Base-by-base conservation (phyloP, 2,797 vertebrate species). In the Fringilla coelebs region DNA sequence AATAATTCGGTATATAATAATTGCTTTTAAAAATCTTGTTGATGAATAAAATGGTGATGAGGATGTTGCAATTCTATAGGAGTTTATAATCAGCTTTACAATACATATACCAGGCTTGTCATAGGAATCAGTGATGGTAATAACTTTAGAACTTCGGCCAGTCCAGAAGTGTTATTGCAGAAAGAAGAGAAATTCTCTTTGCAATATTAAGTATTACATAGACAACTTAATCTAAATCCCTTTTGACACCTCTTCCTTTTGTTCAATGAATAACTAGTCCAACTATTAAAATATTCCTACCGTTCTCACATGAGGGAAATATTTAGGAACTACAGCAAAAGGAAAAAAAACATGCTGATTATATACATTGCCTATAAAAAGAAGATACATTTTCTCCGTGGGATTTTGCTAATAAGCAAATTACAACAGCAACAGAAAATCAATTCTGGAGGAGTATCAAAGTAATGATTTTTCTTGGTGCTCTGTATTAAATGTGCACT, bases 401-500 rank as follows among this genome's bases (percentile, higher is more conserved):
- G 22, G 5, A 66, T 95, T 97, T 91, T 74, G 74, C 66, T 95
- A 94, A 87, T 86, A 84, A 80, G 81, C 5, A 2, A 93, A 70
- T 96, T 95, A 94, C 34, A 94, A 60, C 57, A 83, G 49, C 63
- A 94, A 81, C 51, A 90, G 78, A 96, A 96, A 96, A 95, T 94
- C 86, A 88, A 7, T 95, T 96, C 78, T 94, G 68, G 85, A 92
- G 70, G 65, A 96, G 48, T 94, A 89, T 90, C 55, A 84, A 52
- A 86, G 9, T 93, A 97, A 96, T 60, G 93, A 94, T 92, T 95
- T 96, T 96, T 96, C 75, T 87, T 74, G 86, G 74, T 89, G 43
- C 78, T 88, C 28, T 87, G 54, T 71, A 94, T 49, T 78, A 65
- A 77, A 71, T 82, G 68, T 90, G 55, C 45, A 87, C 84, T 84